Evolutionary conservation across 2,113 vertebrate genomes (phyloP).

Genomic region (Sapayoa aenigma): DNA sequence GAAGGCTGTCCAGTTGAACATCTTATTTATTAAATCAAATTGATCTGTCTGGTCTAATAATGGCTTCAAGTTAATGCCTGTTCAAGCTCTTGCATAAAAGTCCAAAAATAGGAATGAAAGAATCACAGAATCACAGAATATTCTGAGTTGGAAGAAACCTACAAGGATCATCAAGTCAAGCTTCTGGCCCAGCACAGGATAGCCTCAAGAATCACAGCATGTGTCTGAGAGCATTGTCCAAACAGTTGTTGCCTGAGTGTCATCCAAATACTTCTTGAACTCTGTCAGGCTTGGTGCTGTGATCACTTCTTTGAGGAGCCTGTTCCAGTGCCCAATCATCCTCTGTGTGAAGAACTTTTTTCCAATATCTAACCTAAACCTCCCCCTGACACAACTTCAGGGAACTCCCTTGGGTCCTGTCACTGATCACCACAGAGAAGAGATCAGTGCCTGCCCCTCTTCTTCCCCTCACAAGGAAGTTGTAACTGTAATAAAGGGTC

Average conservation of each 20-base stretch:
- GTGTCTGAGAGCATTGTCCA: background rate
- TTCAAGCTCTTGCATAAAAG: background rate
- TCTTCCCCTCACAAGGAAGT: background rate
- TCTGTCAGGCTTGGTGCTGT: background rate
- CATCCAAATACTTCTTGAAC: no score
- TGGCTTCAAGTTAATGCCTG: background rate
- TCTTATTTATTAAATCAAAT: background rate
- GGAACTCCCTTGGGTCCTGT: background rate
- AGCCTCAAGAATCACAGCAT: background rate
- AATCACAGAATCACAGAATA: background rate
- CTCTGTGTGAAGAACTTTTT: background rate
- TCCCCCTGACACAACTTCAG: background rate
- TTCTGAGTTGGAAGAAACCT: background rate
- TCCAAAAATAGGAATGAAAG: background rate
- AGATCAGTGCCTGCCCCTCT: background rate
- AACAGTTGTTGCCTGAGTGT: no score
- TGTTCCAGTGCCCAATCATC: fast-evolving
- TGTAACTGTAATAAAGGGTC: background rate
- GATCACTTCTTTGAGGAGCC: background rate
- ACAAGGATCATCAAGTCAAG: background rate
- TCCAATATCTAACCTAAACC: background rate
- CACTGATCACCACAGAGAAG: background rate
- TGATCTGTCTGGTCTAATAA: background rate
- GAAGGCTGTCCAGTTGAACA: background rate
- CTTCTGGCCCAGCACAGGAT: background rate